These are phyloP conservation scores for Octodon degus DNA, from an alignment of 2,113 vertebrate genomes.

Conservation along the genomic window DNA sequence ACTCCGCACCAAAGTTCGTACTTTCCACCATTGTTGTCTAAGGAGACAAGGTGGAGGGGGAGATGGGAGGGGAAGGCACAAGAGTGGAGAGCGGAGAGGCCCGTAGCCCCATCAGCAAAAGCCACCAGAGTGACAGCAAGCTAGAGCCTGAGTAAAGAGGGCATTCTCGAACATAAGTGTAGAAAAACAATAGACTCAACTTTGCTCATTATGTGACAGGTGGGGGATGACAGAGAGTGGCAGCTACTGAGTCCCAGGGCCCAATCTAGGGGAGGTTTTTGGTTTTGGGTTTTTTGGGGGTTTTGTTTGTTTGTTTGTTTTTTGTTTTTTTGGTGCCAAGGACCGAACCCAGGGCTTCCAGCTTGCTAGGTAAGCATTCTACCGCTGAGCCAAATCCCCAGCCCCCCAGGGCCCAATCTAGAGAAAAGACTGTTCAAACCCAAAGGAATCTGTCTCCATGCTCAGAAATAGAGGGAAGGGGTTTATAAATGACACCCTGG, in stretches of 20 bases:
- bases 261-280: background rate
- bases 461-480: background rate
- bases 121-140: background rate
- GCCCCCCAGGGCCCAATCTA: background rate
- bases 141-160: background rate
- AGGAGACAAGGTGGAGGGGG: no score
- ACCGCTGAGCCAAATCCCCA: no score
- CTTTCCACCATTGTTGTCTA: background rate
- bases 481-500: background rate
- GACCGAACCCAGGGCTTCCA: no score
- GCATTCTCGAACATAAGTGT: background rate
- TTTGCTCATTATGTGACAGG: background rate
- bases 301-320: no score
- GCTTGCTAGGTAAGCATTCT: no score
- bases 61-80: no score
- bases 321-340: no score
- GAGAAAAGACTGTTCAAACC: background rate
- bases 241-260: background rate
- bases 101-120: background rate
- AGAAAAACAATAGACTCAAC: background rate
- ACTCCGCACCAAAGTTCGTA: background rate
- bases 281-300: no score
- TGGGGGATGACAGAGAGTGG: background rate
- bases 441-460: background rate
- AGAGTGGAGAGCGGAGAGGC: background rate